Evolutionary conservation across 2,797 vertebrate species (phyloP).

Genomic region (Galaxias olidus): DNA sequence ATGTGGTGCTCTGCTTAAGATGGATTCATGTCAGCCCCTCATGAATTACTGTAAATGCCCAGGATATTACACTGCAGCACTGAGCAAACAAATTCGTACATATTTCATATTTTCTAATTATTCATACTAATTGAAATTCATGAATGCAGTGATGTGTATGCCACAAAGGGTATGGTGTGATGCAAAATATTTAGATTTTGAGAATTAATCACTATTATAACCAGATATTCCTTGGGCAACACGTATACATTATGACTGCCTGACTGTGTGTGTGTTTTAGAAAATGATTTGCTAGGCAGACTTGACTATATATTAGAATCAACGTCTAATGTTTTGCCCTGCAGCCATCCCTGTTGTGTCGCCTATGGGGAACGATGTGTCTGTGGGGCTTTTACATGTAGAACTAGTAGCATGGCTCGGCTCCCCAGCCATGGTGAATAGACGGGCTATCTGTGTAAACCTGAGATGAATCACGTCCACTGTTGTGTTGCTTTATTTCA

Average conservation of each 20-base stretch:
- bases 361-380: conserved; percentile 20
- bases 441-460: conserved; percentile 22
- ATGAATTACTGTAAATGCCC: conserved; percentile 48
- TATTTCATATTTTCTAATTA: conserved; percentile 28
- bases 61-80: conserved; percentile 29
- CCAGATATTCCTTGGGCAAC: conserved; percentile 19
- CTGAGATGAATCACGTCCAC: conserved; percentile 11
- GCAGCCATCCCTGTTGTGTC: conserved; percentile 19
- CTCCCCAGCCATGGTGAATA: conserved; percentile 41
- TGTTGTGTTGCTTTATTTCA: conserved; percentile 5
- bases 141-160: conserved; percentile 45
- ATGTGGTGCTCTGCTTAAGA: conserved; percentile 52
- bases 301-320: conserved; percentile 31
- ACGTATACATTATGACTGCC: conserved; percentile 6
- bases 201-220: conserved; percentile 41
- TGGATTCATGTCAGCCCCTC: conserved; percentile 42
- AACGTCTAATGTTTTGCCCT: conserved; percentile 34
- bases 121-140: conserved; percentile 55
- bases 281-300: conserved; percentile 25
- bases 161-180: conserved; percentile 41
- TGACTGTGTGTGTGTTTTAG: conserved; percentile 9
- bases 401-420: conserved; percentile 38
- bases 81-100: conserved; percentile 47
- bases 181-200: conserved; percentile 37
- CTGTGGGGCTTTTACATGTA: conserved; percentile 24